Evolutionary conservation across 2,797 vertebrate species (phyloP), one percentile per base, ranked within the genome.

Genomic region (Anguilla anguilla): DNA sequence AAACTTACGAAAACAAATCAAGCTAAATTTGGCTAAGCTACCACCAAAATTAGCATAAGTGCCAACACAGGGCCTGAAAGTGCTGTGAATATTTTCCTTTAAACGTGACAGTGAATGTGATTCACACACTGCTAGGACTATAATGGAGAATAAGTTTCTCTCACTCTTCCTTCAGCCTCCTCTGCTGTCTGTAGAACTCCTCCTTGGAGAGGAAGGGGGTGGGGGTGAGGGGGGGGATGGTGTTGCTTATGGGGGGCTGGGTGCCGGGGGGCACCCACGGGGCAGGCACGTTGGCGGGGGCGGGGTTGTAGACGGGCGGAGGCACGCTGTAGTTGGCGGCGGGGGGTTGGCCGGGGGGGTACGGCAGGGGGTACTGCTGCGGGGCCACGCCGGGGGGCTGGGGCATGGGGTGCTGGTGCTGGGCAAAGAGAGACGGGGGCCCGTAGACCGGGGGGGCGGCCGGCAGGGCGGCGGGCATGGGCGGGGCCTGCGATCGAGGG

Each of bases 181-280:
- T 96, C n/a, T 98, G 96, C 83, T 97, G 96, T 91, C 95, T 96
- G 95, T 97, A 98, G 96, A 98, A 98, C 90, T 99, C 97, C 91
- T 99, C 98, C 94, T 97, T 97, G 91, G 97, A 97, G 87, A 98
- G 94, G 89, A 97, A 97, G 89, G 97, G 97, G 77, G 96, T 94
- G 88, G 97, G 93, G 86, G 95, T 95, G 87, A 91, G 39, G 6
- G 95, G 95, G 88, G 96, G 95, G 90, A 97, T 95, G 91, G 97
- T 88, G 89, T 95, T 97, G 91, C 96, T 93, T 85, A 97, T 94
- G 91, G 97, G 96, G 53, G 97, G 95, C 93, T 97, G 98, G 84
- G 97, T 95, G 90, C 95, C 96, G 88, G 97, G 95, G 49, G 97
- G 96, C 1, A 96, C 96, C 98, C 98, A 99, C 64, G 96, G 97